Percentiles rank a stretch among this genome's conserved stretches.
These are phyloP conservation scores for Nebria ingens DNA, from an alignment of 1,140 invertebrate genomes.

Conservation along the genomic window DNA sequence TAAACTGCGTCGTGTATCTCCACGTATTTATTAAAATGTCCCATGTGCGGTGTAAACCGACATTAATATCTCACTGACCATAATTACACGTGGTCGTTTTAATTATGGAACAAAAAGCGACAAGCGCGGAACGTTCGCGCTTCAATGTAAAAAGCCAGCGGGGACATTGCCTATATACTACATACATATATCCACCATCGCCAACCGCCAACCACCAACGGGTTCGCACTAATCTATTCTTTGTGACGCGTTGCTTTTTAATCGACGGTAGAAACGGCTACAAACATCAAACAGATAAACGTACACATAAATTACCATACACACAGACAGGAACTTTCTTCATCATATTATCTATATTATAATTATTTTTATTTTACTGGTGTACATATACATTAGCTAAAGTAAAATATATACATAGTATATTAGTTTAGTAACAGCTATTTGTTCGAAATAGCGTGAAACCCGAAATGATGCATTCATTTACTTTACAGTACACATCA, in stretches of 20 bases:
- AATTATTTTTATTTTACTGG: too few relatives aligned
- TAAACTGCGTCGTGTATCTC: constrained; percentile 13
- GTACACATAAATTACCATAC: too few relatives aligned
- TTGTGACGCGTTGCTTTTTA: constrained; percentile 20
- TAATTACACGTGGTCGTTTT: constrained; percentile 25
- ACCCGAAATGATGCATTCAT: too few relatives aligned
- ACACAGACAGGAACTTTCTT: too few relatives aligned
- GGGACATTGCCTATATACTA: not conserved
- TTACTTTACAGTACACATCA: too few relatives aligned
- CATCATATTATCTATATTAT: too few relatives aligned
- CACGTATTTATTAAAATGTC: constrained; percentile 20
- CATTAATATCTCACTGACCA: constrained; percentile 12
- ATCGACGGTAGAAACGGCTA: constrained; percentile 19
- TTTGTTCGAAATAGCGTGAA: too few relatives aligned
- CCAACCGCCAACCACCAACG: not conserved
- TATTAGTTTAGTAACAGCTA: too few relatives aligned
- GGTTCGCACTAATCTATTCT: constrained; percentile 15
- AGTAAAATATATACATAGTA: too few relatives aligned
- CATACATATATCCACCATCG: constrained; percentile 12
- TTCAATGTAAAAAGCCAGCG: constrained; percentile 5
- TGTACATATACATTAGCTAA: too few relatives aligned
- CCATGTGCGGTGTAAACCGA: constrained; percentile 19
- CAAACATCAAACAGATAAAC: constrained; percentile 20
- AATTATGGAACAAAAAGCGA: constrained; percentile 22
- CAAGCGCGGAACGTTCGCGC: too few relatives aligned